Evolutionary conservation across 2,113 vertebrate genomes (phyloP).

Genomic region (Anhinga anhinga): DNA sequence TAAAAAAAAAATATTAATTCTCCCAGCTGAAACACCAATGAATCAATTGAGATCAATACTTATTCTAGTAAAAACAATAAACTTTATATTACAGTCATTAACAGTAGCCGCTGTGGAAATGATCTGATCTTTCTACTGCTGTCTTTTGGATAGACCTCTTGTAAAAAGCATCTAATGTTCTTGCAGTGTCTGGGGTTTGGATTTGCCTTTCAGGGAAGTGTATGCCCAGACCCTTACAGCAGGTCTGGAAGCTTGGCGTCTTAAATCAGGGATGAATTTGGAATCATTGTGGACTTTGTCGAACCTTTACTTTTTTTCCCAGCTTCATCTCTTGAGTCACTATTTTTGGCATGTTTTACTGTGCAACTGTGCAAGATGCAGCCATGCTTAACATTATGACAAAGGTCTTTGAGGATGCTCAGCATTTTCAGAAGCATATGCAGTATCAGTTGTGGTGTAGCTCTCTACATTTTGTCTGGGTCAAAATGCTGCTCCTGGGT

Average conservation of each 20-base stretch:
- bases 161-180: background rate
- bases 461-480: background rate
- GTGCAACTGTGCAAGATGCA: background rate
- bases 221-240: background rate
- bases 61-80: background rate
- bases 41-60: background rate
- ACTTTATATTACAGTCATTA: background rate
- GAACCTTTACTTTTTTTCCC: background rate
- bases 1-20: background rate
- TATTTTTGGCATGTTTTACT: background rate
- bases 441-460: background rate
- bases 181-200: background rate
- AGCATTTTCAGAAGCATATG: background rate
- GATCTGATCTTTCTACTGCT: background rate
- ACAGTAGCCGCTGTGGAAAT: background rate
- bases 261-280: background rate
- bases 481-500: background rate
- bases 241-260: background rate
- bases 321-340: background rate
- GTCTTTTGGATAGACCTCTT: background rate
- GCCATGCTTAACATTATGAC: background rate
- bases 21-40: background rate
- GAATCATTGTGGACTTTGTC: background rate
- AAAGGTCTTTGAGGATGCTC: background rate
- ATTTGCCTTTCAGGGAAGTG: background rate